A percentile compares a stretch with the other conserved stretches of the same genome.
phyloP scores from a whole-genome alignment of 2,797 vertebrate genomes.

The Melanogrammus aeglefinus region DNA sequence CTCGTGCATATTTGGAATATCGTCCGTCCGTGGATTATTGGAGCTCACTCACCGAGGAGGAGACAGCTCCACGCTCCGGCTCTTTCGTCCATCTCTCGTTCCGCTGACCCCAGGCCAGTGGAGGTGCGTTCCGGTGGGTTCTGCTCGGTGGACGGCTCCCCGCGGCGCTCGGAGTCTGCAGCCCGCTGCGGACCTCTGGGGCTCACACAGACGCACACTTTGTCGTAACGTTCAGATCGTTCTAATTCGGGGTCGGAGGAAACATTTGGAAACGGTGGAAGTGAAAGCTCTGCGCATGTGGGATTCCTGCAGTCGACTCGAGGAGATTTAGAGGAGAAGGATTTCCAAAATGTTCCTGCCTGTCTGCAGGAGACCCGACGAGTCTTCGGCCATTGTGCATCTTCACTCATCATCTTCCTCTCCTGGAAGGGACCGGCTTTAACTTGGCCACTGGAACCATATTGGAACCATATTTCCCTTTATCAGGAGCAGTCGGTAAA shows the following conservation, averaged over 20 bases:
- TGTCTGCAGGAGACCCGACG: not conserved
- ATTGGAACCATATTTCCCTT: not conserved
- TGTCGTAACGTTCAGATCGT: too few relatives aligned
- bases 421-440: not conserved
- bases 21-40: not conserved
- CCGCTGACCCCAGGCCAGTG: too few relatives aligned
- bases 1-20: not conserved
- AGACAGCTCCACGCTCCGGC: not conserved
- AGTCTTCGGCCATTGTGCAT: not conserved
- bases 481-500: not conserved
- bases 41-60: not conserved
- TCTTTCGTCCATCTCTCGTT: too few relatives aligned
- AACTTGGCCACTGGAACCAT: not conserved
- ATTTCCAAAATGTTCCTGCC: not conserved
- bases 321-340: not conserved
- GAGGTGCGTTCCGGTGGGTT: too few relatives aligned
- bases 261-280: not conserved
- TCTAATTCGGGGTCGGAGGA: too few relatives aligned
- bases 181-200: too few relatives aligned
- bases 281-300: not conserved
- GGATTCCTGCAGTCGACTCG: not conserved
- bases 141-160: too few relatives aligned
- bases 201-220: too few relatives aligned
- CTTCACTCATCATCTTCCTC: not conserved
- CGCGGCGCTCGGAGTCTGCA: too few relatives aligned